Evolutionary conservation across 2,888 invertebrate species (phyloP).

Genomic region (Endomychus coccineus): DNA sequence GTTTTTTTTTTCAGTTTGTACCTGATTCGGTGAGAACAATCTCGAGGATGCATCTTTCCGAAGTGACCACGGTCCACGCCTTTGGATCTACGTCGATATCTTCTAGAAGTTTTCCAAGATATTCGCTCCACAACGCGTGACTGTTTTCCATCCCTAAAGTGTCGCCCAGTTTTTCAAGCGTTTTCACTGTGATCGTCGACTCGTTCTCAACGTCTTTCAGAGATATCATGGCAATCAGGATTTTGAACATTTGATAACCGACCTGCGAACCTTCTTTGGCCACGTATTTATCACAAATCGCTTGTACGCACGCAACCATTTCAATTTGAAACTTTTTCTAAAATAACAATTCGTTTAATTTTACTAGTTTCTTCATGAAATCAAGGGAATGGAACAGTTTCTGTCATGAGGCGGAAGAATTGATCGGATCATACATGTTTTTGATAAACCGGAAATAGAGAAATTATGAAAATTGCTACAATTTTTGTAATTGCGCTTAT

Average conservation of each 20-base stretch:
- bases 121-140: constrained; percentile 47
- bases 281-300: constrained; percentile 47
- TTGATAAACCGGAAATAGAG: constrained; percentile 3
- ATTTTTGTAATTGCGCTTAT: no score
- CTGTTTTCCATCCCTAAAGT: constrained; percentile 43
- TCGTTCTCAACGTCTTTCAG: constrained; percentile 32
- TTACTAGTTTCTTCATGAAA: no score
- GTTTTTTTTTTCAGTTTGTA: no score
- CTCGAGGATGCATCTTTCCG: constrained; percentile 62
- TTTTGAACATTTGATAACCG: constrained; percentile 36
- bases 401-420: no score
- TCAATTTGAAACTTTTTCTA: constrained; percentile 53
- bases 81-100: constrained; percentile 51
- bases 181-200: constrained; percentile 28
- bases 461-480: not conserved
- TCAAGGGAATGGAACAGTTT: no score
- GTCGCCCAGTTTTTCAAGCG: constrained; percentile 46
- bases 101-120: constrained; percentile 47
- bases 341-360: constrained; percentile 21
- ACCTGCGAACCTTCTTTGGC: constrained; percentile 17
- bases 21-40: constrained; percentile 44
- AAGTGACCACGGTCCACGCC: constrained; percentile 58
- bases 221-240: constrained; percentile 35
- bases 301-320: constrained; percentile 50
- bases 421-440: no score